Conservation (phyloP, 92 coral and sea anemone species). For the Phymanthus crucifer region DNA sequence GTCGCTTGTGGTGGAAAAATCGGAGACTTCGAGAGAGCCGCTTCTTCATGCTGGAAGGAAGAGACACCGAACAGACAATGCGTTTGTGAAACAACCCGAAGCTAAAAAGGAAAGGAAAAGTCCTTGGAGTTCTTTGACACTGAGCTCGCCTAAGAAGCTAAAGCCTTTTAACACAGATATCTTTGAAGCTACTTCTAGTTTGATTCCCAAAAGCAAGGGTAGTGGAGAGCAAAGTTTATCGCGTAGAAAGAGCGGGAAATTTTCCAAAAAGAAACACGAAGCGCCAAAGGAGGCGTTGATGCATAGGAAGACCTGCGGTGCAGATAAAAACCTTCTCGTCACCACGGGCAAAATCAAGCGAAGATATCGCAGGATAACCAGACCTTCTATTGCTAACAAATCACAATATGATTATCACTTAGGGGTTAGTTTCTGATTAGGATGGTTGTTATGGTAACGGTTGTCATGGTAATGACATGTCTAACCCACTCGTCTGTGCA, state of each 20-base stretch:
- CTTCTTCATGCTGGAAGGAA: constrained; percentile 39
- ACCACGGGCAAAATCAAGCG: constrained; percentile 63
- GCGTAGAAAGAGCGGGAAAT: constrained; percentile 28
- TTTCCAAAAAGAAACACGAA: constrained; percentile 15
- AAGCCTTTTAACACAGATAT: constrained; percentile 1
- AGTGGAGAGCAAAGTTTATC: constrained; percentile 14
- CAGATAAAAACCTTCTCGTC: neutral
- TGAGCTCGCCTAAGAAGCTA: constrained; percentile 15
- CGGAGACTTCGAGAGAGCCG: constrained; percentile 1
- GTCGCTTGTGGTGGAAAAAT: neutral
- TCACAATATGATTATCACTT: constrained; percentile 75
- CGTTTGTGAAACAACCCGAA: constrained; percentile 24
- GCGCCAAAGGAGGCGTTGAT: neutral
- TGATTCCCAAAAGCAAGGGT: neutral
- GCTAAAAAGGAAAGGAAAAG: constrained; percentile 29
- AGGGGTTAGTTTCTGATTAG: constrained; percentile 57
- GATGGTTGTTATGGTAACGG: neutral
- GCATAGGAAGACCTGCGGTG: constrained; percentile 12
- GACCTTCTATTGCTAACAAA: constrained; percentile 49
- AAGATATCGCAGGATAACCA: constrained; percentile 52
- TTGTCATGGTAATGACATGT: neutral
- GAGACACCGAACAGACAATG: constrained; percentile 41
- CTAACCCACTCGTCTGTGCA: neutral
- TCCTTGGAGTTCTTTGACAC: constrained; percentile 21
- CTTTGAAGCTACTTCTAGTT: constrained; percentile 14